A percentile compares a stretch with the other conserved stretches of the same genome.
Conservation (phyloP, 2,888 invertebrate species). For the Oscheius myriophilus region DNA sequence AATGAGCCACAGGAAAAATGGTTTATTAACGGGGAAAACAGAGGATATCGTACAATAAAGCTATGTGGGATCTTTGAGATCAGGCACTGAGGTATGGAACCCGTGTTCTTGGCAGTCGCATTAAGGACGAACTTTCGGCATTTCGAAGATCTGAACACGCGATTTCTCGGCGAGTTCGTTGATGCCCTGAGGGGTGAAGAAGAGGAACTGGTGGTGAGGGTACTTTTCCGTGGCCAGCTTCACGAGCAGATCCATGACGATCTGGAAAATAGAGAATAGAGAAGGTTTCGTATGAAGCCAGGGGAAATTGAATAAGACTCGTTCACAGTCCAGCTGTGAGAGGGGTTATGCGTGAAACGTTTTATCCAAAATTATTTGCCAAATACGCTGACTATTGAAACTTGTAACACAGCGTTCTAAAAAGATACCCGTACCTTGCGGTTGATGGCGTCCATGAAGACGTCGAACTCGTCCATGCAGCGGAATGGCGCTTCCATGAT, state of each 20-base stretch:
- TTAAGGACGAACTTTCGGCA: constrained; percentile 32
- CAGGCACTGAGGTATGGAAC: background rate
- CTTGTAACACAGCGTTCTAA: too few species aligned
- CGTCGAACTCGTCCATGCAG: constrained; percentile 70
- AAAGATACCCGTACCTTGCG: constrained; percentile 43
- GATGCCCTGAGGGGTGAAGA: constrained; percentile 69
- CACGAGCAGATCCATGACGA: constrained; percentile 66
- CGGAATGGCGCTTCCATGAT: constrained; percentile 89
- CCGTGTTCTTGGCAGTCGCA: background rate
- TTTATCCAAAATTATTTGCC: constrained; percentile 8
- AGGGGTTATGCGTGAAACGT: background rate
- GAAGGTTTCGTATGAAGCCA: background rate
- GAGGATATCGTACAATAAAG: background rate
- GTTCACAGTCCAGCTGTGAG: background rate
- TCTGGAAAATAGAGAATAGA: constrained; percentile 42
- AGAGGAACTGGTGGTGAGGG: constrained; percentile 63
- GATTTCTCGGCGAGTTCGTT: constrained; percentile 49
- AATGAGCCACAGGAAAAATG: background rate
- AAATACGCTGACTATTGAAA: too few species aligned
- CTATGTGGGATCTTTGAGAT: background rate
- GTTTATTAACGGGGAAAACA: background rate
- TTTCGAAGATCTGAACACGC: constrained; percentile 49
- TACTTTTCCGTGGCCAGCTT: constrained; percentile 56
- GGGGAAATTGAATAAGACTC: too few species aligned
- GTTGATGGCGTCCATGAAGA: constrained; percentile 66